Evolutionary conservation across 2,888 invertebrate genomes (phyloP), one percentile per base, ranked within the genome.

Genomic region (Drosophila sordidapex): DNA sequence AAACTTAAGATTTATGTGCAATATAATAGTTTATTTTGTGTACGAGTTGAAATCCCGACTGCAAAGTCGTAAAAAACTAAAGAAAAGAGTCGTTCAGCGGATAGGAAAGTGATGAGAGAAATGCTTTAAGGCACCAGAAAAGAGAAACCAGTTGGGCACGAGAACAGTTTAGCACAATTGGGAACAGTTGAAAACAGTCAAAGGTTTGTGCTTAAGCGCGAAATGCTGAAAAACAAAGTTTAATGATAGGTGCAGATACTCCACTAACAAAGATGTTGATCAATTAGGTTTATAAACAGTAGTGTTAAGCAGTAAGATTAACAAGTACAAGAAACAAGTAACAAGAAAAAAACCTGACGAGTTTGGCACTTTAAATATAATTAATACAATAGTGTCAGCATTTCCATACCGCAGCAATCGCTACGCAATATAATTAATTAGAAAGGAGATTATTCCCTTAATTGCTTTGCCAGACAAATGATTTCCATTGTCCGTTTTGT

Each of bases 401-500:
- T 36, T 36, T 25, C 21, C 4, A 33, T 52, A 15, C 35, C 6
- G 25, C 33, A 53, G 4, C 7, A 4, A 54, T 27, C 7, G 1
- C 2, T 2, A 31, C 15, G 18, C n/a, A 29, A 15, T n/a, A 8
- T 29, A 56, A 35, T 52, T 36, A 67, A 63, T 52, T 68, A 64
- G 56, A 63, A 64, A 43, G 57, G 69, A 68, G 75, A 59, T 48
- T 54, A 57, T 49, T 18, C 15, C 13, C 7, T 27, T 62, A 56
- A 66, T 65, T 62, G 61, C 18, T 36, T 38, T 27, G n/a, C 0
- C 35, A 27, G 31, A 52, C 33, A 36, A 46, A 38, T 21, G 59
- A 51, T 31, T 21, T 51, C 2, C 27, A 38, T 38, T 43, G 36
- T 49, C 57, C 10, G 59, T 48, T 40, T 46, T 21, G 48, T 33